These are phyloP conservation scores for Drosophila pruinosa DNA, from an alignment of 1,140 invertebrate species.

Conservation along the genomic window DNA sequence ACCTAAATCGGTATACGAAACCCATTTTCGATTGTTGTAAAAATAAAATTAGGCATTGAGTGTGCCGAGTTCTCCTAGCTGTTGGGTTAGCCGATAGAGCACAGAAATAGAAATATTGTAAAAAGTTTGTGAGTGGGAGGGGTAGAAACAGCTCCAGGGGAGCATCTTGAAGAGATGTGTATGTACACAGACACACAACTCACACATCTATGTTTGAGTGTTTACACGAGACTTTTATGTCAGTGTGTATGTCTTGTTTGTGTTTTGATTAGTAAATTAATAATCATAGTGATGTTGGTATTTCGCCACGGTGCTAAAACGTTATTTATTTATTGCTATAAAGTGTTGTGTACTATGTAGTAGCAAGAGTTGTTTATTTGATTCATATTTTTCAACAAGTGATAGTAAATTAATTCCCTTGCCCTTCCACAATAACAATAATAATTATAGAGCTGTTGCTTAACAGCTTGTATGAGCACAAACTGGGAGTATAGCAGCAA, in stretches of 20 bases:
- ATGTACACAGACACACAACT: background rate
- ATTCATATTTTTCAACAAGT: constrained; percentile 59
- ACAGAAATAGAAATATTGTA: constrained; percentile 46
- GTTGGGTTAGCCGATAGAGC: constrained; percentile 21
- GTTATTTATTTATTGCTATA: constrained; percentile 37
- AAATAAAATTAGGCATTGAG: constrained; percentile 42
- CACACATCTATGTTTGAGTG: background rate
- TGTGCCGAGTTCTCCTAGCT: constrained; percentile 30
- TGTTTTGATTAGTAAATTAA: constrained; percentile 73
- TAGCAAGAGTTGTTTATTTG: constrained; percentile 50
- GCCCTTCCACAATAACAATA: constrained; percentile 67
- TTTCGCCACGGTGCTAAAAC: constrained; percentile 60
- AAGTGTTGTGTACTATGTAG: constrained; percentile 21
- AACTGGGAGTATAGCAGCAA: background rate
- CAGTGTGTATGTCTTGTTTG: constrained; percentile 41
- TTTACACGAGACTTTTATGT: constrained; percentile 3
- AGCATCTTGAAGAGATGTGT: constrained; percentile 19
- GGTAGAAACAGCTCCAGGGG: constrained; percentile 48
- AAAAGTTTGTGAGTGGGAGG: background rate
- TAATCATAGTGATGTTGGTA: constrained; percentile 50
- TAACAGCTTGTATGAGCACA: background rate
- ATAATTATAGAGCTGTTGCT: constrained; percentile 4
- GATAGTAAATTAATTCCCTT: constrained; percentile 63
- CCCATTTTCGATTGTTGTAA: constrained; percentile 44
- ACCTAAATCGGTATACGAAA: constrained; percentile 42